These are phyloP conservation scores for Coecobrya sp. DNA, from an alignment of 2,888 invertebrate species.

Conservation along the genomic window DNA sequence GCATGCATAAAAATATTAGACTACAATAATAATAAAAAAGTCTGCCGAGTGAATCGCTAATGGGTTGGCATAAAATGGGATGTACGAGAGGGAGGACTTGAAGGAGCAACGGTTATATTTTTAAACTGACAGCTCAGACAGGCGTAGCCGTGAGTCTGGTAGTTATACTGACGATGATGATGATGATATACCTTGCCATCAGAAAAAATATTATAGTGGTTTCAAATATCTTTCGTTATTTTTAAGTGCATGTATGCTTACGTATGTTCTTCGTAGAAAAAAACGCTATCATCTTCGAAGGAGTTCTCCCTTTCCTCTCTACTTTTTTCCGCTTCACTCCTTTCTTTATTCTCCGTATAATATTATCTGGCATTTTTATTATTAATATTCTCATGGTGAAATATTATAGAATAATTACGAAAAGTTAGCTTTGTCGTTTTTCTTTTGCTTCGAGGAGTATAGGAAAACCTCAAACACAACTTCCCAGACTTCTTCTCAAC, in stretches of 20 bases:
- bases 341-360: conserved; percentile 34
- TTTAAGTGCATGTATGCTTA: background rate
- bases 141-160: conserved; percentile 58
- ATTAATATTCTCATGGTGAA: conserved; percentile 54
- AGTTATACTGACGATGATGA: background rate
- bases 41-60: conserved; percentile 45
- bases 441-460: background rate
- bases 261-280: background rate
- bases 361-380: conserved; percentile 46
- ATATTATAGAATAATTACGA: conserved; percentile 48
- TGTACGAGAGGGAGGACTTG: conserved; percentile 53
- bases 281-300: background rate
- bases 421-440: conserved; percentile 33
- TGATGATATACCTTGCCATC: conserved; percentile 35
- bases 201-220: conserved; percentile 35
- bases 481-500: conserved; percentile 10
- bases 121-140: conserved; percentile 67
- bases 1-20: conserved; percentile 33
- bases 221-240: conserved; percentile 10
- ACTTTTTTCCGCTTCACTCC: conserved; percentile 45
- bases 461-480: background rate
- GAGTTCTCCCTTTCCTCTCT: background rate
- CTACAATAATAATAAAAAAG: conserved; percentile 34
- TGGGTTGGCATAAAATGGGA: conserved; percentile 52
- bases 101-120: conserved; percentile 59